Evolutionary conservation across 2,113 vertebrate genomes (phyloP).

Genomic region (Leptobrachium ailaonicum): DNA sequence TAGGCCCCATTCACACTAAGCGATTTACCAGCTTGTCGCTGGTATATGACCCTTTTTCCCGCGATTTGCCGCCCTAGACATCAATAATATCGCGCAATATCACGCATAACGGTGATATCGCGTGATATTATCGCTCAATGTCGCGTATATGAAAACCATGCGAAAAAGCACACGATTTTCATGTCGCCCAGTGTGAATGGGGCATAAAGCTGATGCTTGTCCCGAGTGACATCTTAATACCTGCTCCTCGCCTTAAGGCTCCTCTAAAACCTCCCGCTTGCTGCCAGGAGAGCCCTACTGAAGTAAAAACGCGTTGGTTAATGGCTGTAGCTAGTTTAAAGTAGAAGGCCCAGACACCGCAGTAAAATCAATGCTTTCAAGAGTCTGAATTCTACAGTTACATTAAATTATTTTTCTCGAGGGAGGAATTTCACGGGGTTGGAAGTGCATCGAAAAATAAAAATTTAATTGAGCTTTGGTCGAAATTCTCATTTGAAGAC

Average conservation of each 20-base stretch:
- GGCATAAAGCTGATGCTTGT: background rate
- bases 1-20: background rate
- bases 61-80: too few relatives aligned
- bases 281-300: background rate
- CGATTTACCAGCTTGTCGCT: too few relatives aligned
- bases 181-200: too few relatives aligned
- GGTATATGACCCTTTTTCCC: too few relatives aligned
- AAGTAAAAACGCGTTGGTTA: background rate
- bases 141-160: too few relatives aligned
- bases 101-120: too few relatives aligned
- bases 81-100: too few relatives aligned
- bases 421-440: conserved; percentile 23
- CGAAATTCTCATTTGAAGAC: too few relatives aligned
- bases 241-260: background rate
- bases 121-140: too few relatives aligned
- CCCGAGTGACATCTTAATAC: background rate
- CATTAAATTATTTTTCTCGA: conserved; percentile 11
- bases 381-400: conserved; percentile 13
- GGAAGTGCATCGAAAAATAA: conserved; percentile 18
- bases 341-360: conserved; percentile 22
- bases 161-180: too few relatives aligned
- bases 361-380: conserved; percentile 21
- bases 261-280: background rate
- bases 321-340: conserved; percentile 4
- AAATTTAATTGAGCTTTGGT: background rate